A percentile compares a stretch with the other conserved stretches of the same genome.
phyloP scores from a whole-genome alignment of 2,888 invertebrate species.

The Caenorhabditis angaria region DNA sequence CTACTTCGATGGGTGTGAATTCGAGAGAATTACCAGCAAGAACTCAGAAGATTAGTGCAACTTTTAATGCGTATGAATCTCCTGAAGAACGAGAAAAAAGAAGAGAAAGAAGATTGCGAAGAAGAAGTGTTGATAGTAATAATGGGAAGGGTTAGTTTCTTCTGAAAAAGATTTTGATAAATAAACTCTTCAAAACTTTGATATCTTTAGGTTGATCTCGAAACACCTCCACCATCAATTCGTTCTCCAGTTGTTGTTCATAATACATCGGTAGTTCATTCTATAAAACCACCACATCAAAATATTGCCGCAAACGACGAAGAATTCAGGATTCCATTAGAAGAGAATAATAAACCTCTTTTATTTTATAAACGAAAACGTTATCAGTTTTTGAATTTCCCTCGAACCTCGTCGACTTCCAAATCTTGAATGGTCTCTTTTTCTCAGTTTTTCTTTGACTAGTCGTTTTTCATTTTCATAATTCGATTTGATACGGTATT shows the following conservation, averaged over 20 bases:
- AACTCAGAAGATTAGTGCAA: constrained; percentile 40
- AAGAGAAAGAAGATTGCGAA: constrained; percentile 51
- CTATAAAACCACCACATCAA: constrained; percentile 15
- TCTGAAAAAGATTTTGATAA: neutral
- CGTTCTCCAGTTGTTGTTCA: constrained; percentile 50
- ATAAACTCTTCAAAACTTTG: neutral
- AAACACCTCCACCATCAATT: constrained; percentile 42
- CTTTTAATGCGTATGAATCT: constrained; percentile 39
- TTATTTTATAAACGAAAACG: constrained; percentile 65
- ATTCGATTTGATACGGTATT: constrained; percentile 13
- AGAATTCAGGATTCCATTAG: constrained; percentile 56
- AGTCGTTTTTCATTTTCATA: neutral
- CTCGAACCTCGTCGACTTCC: constrained; percentile 55
- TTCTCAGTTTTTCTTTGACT: neutral
- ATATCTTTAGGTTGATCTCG: constrained; percentile 31
- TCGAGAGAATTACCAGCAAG: constrained; percentile 14
- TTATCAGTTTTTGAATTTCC: constrained; percentile 69
- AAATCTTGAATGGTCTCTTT: constrained; percentile 41
- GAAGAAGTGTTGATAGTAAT: constrained; percentile 54
- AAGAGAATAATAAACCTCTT: constrained; percentile 61
- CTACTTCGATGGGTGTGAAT: constrained; percentile 40
- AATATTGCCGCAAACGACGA: constrained; percentile 50
- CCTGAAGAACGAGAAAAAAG: constrained; percentile 53
- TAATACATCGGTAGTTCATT: constrained; percentile 39
- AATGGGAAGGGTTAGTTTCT: constrained; percentile 13